Base-by-base conservation (phyloP, 1,140 invertebrate species). In the Radopholus similis region DNA sequence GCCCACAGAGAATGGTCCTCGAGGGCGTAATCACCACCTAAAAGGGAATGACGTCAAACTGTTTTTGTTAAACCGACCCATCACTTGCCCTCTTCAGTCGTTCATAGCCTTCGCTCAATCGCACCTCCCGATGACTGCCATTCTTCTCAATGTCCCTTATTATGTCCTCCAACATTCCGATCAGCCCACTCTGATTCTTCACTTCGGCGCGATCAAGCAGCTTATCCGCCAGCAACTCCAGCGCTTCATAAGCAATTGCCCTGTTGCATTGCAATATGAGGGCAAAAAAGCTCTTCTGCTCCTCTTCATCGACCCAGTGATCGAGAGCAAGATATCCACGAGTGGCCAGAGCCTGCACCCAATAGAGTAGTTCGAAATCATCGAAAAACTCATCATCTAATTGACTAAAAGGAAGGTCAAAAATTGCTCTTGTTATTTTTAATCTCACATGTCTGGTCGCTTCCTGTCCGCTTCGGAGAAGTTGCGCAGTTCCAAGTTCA, bases 1-100 rank as follows among this genome's bases (percentile, higher is more conserved):
- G 65, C 32, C 47, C 71, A 13, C 40, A 26, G 9, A 47, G 57
- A 32, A 74, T 54, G 4, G 44, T 44, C 11, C 73, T 42, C 0
- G 74, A 49, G 15, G 73, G 73, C 0, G 73, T 75, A 4, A 75
- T 65, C 4, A 75, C 68, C 4, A 81, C 64, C 65, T 75, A 18
- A 8, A 64, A 64, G n/a, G n/a, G n/a, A n/a, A n/a, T n/a, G n/a
- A 64, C 2, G n/a, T 26, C 44, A 8, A 35, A 28, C n/a, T 66
- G 64, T 9, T 32, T 8, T 30, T 11, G 2, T 64, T n/a, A 34
- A 63, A 35, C 8, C 30, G 11, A 21, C 26, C n/a, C 28, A n/a
- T 15, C 18, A 8, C 44, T 35, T 8, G 32, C 49, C 21, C 56
- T 57, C 40, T 68, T 68, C 42, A 49, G 28, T 18, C 37, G 42